Base-by-base conservation (phyloP, 1,140 invertebrate species). In the Ganaspis sp. region DNA sequence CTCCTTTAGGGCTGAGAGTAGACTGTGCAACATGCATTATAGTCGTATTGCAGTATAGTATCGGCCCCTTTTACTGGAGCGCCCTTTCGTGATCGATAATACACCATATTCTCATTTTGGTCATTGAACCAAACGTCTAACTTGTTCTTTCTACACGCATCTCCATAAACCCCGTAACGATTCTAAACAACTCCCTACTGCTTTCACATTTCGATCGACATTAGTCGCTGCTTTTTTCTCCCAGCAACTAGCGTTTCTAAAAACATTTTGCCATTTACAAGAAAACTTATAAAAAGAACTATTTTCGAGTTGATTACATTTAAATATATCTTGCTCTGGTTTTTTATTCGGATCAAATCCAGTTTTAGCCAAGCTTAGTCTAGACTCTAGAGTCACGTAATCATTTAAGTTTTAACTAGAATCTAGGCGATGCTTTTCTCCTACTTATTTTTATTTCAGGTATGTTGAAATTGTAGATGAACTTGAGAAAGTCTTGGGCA, bases 81-180 rank as follows among this genome's bases (percentile, higher is more conserved):
- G 81, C 80, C 76, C 79, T 82, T 80, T 83, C 58, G 78, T 83
- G 81, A 85, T 86, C 85, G 83, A 87, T 86, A 86, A 83, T 83
- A 82, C 82, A 78, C 81, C 79, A 82, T 70, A 53, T 76, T 79
- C 73, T 81, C 78, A 82, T 87, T 88, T 88, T 87, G 85, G 85
- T 87, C 87, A 83, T 85, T 87, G 87, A 88, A 87, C 85, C 74
- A 76, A 49, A 40, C 53, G 76, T 64, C 58, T 64, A 29, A 64
- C 23, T 64, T 29, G 23, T 29, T 29, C 23, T n/a, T 49, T 49
- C 42, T 15, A 6, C 12, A 29, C 26, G 3, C 19, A 64, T 64
- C 21, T 64, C 4, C 23, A 26, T 26, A 15, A 23, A 29, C 17
- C 49, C 17, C 6, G 19, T 21, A 23, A 23, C 19, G 15, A 19